Base-by-base conservation (phyloP, 23 tunicate genomes). In the Ciona savignyi region DNA sequence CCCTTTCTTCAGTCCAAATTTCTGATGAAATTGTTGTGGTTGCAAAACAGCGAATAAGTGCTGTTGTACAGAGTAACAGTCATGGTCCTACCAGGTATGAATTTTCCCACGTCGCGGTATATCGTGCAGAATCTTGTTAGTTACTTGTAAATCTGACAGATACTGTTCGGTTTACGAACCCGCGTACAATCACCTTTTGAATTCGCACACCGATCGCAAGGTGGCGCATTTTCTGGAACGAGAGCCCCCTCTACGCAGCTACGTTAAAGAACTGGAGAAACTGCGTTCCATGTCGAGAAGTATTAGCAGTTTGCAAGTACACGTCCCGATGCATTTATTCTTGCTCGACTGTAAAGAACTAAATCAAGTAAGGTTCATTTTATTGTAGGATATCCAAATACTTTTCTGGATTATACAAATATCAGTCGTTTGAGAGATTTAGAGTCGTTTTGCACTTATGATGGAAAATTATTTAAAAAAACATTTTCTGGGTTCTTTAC, bases 1-100 rank as follows among this genome's bases (percentile, higher is more conserved):
- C 60, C 33, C 51, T 88, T 15, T 88, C 96, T 3, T 20, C 96
- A 33, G 96, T 88, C 1, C 65, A 78, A 64, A 77, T 78, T 15
- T 80, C 77, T 4, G 96, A 88, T 49, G 96, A 88, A 73, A 77
- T 88, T n/a, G 96, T 88, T 28, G 71, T 77, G 42, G 96, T 82
- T 73, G 87, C 96, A 27, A 88, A 88, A 70, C 96, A 81, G 82
- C 87, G 96, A 4, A 77, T 88, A 29, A 77, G 87, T 31, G 83
- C 87, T 0, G 87, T 82, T 27, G 78, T 82, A 21, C 77, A 68
- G 22, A 77, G 71, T 70, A 88, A 88, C 51, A 81, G 96, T 35
- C 80, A 82, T 67, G 96, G 96, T 2, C 96, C 96, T 3, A 77
- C 80, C 29, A 77, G 81, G 95, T 86, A 35, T 62, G 69, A 11